These are phyloP conservation scores for Centropus bengalensis DNA, from an alignment of 2,113 vertebrate species.

Conservation along the genomic window DNA sequence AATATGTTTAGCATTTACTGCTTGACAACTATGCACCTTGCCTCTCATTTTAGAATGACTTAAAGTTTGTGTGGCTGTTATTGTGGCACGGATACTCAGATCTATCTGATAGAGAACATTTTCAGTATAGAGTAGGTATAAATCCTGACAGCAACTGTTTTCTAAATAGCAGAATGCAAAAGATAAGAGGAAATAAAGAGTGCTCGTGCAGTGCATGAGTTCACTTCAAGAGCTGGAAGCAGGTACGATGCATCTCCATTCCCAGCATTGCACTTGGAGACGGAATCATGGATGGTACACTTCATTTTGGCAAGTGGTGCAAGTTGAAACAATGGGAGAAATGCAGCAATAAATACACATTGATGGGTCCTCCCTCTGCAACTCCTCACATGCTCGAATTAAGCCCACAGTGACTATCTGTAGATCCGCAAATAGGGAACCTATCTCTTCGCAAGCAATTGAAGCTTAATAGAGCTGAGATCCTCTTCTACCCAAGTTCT, in stretches of 20 bases:
- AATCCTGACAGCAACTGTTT: not conserved
- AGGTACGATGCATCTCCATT: accelerated
- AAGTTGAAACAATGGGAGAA: not conserved
- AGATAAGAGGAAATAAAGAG: not conserved
- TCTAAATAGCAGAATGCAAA: not conserved
- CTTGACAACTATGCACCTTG: not conserved
- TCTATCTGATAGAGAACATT: not conserved
- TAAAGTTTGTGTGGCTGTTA: not conserved
- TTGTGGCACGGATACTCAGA: not conserved
- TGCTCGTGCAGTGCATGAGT: not conserved
- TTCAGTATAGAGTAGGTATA: not conserved
- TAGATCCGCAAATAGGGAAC: not conserved
- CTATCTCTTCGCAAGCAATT: not conserved
- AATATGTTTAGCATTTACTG: not conserved
- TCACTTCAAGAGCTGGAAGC: not conserved
- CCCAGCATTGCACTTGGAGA: not conserved
- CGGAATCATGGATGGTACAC: not conserved
- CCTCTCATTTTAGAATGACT: not conserved
- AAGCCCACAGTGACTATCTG: not conserved
- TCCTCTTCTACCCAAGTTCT: not conserved
- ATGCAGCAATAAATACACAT: accelerated
- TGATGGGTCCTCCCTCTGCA: not conserved
- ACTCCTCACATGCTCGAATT: accelerated
- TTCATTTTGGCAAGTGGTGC: not conserved
- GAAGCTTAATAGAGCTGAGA: not conserved